These are phyloP conservation scores for Calcarius lapponicus DNA, from an alignment of 2,797 vertebrate genomes.

Conservation along the genomic window DNA sequence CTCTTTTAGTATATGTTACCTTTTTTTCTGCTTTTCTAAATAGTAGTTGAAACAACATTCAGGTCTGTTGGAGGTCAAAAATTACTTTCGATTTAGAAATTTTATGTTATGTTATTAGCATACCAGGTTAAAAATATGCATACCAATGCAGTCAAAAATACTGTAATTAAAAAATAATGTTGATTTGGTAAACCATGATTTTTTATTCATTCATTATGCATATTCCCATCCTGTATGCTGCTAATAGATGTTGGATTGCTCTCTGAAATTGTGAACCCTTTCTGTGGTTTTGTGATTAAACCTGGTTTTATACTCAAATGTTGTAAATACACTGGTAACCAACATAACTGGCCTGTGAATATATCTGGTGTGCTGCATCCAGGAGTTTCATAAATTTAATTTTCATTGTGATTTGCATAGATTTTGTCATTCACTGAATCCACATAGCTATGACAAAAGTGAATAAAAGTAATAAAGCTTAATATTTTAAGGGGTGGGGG, in stretches of 20 bases:
- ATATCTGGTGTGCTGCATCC: background rate
- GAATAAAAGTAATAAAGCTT: background rate
- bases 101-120: background rate
- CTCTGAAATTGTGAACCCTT: background rate
- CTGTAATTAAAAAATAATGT: background rate
- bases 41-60: background rate
- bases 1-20: background rate
- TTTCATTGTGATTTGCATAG: background rate
- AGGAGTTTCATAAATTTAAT: background rate
- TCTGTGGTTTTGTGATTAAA: background rate
- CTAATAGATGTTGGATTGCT: background rate
- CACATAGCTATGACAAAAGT: background rate
- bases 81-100: background rate
- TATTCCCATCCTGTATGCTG: background rate
- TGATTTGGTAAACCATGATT: background rate
- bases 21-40: background rate
- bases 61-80: background rate
- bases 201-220: background rate
- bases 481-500: fast-evolving
- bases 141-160: background rate
- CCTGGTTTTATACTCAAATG: background rate
- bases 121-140: background rate
- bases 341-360: background rate
- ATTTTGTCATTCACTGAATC: background rate
- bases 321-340: background rate